Conservation (phyloP, 2,113 vertebrate genomes). For the Cebus imitator region DNA sequence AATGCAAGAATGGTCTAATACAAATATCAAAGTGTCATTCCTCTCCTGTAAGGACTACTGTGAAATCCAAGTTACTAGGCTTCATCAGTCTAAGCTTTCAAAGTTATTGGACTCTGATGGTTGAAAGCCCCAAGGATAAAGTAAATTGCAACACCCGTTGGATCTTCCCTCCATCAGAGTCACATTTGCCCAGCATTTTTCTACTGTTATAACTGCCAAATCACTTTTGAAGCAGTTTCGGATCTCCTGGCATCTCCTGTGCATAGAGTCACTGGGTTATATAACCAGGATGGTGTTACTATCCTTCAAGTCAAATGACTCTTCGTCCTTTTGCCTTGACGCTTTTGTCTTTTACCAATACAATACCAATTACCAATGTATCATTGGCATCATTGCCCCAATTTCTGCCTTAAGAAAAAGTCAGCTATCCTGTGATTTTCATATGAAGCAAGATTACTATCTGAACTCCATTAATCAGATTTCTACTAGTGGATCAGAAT, state of each 20-base stretch:
- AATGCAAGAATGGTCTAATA: too few relatives aligned
- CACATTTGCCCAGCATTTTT: background rate
- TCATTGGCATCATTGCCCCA: background rate
- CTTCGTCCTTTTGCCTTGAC: background rate
- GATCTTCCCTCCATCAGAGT: background rate
- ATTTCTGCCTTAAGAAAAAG: background rate
- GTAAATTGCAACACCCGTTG: background rate
- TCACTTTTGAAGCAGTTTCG: background rate
- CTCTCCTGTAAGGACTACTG: background rate
- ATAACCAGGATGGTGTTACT: accelerated
- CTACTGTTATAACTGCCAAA: background rate
- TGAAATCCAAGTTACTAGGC: background rate
- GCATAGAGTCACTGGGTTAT: accelerated
- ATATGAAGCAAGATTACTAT: background rate
- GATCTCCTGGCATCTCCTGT: background rate
- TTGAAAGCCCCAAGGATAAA: background rate
- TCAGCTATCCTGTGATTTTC: background rate
- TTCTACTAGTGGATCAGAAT: background rate
- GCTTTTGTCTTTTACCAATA: background rate
- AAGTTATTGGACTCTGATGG: background rate
- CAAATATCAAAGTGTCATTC: background rate
- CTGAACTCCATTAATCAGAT: background rate
- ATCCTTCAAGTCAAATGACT: background rate
- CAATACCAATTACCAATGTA: too few relatives aligned
- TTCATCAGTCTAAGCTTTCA: background rate